Evolutionary conservation across 37 sponge, comb jelly and placozoan species (phyloP), one percentile per base, ranked within the genome.

Genomic region (Cliona cf. orientalis): DNA sequence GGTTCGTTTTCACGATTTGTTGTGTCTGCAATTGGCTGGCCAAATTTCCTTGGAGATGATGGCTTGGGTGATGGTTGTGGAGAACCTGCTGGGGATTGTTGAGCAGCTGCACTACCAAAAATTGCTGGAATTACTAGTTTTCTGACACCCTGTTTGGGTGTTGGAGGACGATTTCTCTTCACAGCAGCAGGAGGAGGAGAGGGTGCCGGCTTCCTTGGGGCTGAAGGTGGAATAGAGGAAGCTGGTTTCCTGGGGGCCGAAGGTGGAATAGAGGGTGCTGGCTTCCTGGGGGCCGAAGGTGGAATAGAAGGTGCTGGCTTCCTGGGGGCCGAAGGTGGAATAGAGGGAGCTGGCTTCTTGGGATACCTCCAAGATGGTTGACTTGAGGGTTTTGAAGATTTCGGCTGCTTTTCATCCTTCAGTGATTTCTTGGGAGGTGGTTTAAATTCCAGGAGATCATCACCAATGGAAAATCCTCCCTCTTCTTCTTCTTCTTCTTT

Each of bases 391-490:
- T 32, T 6, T 36, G 31, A 37, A 5, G 31, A 9, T 7, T 63
- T 7, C 7, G 65, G 25, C 7, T 28, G 11, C 33, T 76, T 39
- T 19, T 19, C 43, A 28, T 59, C 64, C 21, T 12, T 23, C n/a
- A n/a, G n/a, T n/a, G n/a, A n/a, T 38, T 76, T 62, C 43, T 76
- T 76, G 77, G 59, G 64, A 31, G 74, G 72, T 14, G 33, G 62
- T 64, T 36, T n/a, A 2, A 0, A 31, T 4, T 64, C 9, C 0
- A 68, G 25, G 28, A 58, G 81, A 19, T 84, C 76, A 29, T 55
- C 75, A 5, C 56, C 66, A 37, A 84, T 84, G 31, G 33, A 55
- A 55, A 84, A 84, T 46, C 84, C 84, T 42, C 33, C 66, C 17
- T 64, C 76, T 53, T 60, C 64, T 5, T 75, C 75, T 31, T 63